These are phyloP conservation scores for Australoheros scitulus DNA, from an alignment of 2,113 vertebrate species.

Conservation along the genomic window DNA sequence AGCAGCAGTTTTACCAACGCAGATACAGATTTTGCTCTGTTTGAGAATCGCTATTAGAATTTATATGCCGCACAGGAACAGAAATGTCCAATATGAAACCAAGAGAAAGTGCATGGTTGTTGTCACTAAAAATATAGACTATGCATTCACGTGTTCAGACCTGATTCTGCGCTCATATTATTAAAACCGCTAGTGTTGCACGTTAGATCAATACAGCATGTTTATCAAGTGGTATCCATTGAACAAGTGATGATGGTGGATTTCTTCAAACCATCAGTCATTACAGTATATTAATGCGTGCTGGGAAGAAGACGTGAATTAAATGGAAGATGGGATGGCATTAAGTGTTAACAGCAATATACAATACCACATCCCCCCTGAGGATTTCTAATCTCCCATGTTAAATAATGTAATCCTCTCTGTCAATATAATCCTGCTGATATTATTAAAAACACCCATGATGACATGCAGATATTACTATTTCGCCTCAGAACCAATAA, in stretches of 20 bases:
- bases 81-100: neutral
- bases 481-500: conserved; percentile 65
- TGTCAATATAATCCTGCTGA: conserved; percentile 71
- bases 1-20: neutral
- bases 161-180: conserved; percentile 1
- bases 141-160: neutral
- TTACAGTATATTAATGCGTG: conserved; percentile 30
- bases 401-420: conserved; percentile 66
- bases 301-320: conserved; percentile 31
- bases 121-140: neutral
- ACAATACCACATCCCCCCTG: conserved; percentile 27
- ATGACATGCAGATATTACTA: conserved; percentile 66
- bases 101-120: neutral
- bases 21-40: neutral
- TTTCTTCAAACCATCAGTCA: conserved; percentile 26
- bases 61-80: conserved; percentile 1
- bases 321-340: conserved; percentile 31
- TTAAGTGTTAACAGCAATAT: conserved; percentile 59
- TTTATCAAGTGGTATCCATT: conserved; percentile 39
- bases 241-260: conserved; percentile 18
- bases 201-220: conserved; percentile 39
- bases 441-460: conserved; percentile 64
- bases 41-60: neutral
- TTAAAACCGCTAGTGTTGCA: conserved; percentile 6
- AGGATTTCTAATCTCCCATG: conserved; percentile 58